Evolutionary conservation across 2,113 vertebrate genomes (phyloP).

Genomic region (Pygoscelis antarcticus): DNA sequence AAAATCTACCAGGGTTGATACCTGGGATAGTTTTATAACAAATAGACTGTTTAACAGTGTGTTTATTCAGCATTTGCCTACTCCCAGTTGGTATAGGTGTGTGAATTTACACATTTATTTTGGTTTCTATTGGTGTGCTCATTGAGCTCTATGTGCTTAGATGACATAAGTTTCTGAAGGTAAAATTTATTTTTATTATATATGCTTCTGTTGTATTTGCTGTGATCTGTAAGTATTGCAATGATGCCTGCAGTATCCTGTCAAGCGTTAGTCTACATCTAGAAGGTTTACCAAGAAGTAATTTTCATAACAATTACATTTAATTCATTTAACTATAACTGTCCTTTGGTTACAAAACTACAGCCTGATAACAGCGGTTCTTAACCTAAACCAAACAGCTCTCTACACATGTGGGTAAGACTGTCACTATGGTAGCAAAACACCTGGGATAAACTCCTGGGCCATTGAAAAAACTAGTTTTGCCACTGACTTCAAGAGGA

Average conservation of each 20-base stretch:
- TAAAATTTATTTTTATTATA: neutral
- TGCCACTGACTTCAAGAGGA: neutral
- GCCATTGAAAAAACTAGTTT: neutral
- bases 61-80: neutral
- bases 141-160: neutral
- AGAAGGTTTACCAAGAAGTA: neutral
- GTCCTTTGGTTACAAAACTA: neutral
- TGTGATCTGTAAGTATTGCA: neutral
- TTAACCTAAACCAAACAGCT: neutral
- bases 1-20: neutral
- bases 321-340: neutral
- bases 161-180: neutral
- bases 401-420: neutral
- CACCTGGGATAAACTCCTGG: neutral
- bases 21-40: neutral
- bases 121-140: neutral
- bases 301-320: neutral
- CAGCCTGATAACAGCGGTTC: neutral
- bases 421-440: neutral
- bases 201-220: neutral
- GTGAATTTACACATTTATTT: neutral
- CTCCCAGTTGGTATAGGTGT: neutral
- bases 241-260: neutral
- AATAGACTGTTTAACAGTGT: neutral
- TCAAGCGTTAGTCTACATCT: neutral